Conservation (phyloP, 2,888 invertebrate genomes). For the Hypomecis atomaria region DNA sequence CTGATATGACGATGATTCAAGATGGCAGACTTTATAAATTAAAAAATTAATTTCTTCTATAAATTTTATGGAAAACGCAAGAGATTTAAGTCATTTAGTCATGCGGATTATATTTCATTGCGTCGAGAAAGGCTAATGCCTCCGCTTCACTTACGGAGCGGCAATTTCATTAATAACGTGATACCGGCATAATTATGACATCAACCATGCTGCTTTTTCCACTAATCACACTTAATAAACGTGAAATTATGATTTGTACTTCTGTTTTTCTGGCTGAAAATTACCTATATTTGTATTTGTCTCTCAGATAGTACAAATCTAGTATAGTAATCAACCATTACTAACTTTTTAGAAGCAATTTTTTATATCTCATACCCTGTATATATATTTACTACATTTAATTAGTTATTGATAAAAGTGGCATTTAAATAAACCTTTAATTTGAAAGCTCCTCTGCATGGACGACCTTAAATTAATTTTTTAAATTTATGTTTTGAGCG, state of each 20-base stretch:
- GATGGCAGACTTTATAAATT: no score
- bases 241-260: conserved; percentile 10
- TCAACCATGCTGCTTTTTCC: conserved; percentile 11
- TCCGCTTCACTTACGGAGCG: conserved; percentile 10
- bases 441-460: background rate
- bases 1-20: no score
- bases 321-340: no score
- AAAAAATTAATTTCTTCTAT: no score
- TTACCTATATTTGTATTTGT: no score
- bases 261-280: background rate
- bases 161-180: conserved; percentile 24
- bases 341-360: no score
- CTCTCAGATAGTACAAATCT: no score
- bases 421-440: background rate
- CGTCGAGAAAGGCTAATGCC: conserved; percentile 30
- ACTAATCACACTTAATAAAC: conserved; percentile 14
- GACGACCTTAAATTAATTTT: no score
- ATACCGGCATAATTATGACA: conserved; percentile 24
- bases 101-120: conserved; percentile 26
- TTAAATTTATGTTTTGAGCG: no score
- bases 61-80: no score
- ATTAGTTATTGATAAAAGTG: no score
- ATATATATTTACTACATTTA: background rate
- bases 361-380: background rate
- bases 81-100: no score